A percentile compares a stretch with the other conserved stretches of the same genome.
Evolutionary conservation across 2,888 invertebrate genomes (phyloP).

Genomic region (Belgica antarctica): DNA sequence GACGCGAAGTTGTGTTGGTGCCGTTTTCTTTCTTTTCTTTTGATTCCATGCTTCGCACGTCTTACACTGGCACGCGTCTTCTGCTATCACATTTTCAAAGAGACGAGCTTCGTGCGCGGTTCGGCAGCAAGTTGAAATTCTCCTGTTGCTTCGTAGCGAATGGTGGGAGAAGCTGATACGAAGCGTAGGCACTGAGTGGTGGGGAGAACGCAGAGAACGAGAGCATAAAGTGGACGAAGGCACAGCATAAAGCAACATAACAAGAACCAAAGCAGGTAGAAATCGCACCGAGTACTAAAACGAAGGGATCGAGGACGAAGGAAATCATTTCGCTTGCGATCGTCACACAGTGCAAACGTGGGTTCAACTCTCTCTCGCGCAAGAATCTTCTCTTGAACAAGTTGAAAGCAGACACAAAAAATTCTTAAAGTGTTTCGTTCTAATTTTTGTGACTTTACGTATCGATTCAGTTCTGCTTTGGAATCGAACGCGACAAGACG

Average conservation of each 20-base stretch:
- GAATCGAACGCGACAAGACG: conserved; percentile 29
- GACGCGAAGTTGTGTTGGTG: not conserved
- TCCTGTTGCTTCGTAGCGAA: conserved; percentile 25
- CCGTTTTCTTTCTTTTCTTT: not conserved
- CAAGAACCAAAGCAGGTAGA: conserved; percentile 38
- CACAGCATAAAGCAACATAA: conserved; percentile 31
- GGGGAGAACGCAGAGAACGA: not conserved
- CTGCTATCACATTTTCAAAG: conserved; percentile 1
- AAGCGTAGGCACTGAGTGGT: not conserved
- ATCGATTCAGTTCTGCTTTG: conserved; percentile 29
- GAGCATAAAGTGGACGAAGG: conserved; percentile 1
- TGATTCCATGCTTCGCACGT: conserved; percentile 1
- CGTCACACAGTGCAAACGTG: conserved; percentile 53
- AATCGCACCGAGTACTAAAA: conserved; percentile 48
- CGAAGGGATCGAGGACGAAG: conserved; percentile 54
- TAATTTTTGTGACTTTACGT: conserved; percentile 11
- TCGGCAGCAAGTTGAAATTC: conserved; percentile 27
- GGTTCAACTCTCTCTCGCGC: conserved; percentile 1
- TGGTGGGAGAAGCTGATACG: conserved; percentile 31
- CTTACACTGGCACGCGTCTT: conserved; percentile 41
- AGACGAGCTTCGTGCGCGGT: conserved; percentile 1
- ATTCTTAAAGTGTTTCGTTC: conserved; percentile 30
- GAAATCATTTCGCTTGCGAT: conserved; percentile 60
- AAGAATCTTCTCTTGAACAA: conserved; percentile 26
- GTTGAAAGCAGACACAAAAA: conserved; percentile 28